Evolutionary conservation across 1,140 invertebrate genomes (phyloP).

Genomic region (Druon quercuslanigerum): DNA sequence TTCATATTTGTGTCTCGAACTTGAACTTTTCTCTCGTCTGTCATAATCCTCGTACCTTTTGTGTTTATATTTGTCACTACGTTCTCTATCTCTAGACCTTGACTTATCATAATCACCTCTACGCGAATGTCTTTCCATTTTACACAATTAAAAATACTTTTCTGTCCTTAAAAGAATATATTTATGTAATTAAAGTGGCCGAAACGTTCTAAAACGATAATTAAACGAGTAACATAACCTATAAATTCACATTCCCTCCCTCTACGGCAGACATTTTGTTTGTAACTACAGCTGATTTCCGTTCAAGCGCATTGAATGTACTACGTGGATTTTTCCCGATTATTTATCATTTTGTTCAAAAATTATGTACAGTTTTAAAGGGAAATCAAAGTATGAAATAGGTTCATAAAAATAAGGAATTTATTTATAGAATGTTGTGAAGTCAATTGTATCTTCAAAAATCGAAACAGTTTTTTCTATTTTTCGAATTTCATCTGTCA

Average conservation of each 20-base stretch:
- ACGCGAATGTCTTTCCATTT: neutral
- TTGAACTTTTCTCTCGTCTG: neutral
- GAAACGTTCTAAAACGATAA: neutral
- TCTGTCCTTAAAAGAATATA: neutral
- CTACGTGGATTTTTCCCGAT: neutral
- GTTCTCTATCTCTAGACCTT: neutral
- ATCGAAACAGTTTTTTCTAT: too few species aligned
- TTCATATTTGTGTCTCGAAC: neutral
- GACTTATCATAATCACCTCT: neutral
- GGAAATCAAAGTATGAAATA: neutral
- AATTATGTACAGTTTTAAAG: neutral
- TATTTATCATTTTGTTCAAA: neutral
- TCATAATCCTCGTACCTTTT: neutral
- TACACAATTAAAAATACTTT: neutral
- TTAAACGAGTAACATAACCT: slow-evolving; percentile 12
- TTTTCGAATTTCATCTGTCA: too few species aligned
- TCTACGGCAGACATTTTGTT: neutral
- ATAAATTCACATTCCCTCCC: neutral
- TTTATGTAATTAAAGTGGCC: neutral
- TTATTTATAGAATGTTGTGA: too few species aligned
- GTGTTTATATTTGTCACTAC: neutral
- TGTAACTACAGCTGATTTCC: slow-evolving; percentile 3
- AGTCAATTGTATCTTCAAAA: too few species aligned
- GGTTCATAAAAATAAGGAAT: too few species aligned
- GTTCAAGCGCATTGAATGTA: neutral